Percentiles rank a stretch among this genome's conserved stretches.
Evolutionary conservation across 2,113 vertebrate genomes (phyloP).

Genomic region (Eidolon helvum): DNA sequence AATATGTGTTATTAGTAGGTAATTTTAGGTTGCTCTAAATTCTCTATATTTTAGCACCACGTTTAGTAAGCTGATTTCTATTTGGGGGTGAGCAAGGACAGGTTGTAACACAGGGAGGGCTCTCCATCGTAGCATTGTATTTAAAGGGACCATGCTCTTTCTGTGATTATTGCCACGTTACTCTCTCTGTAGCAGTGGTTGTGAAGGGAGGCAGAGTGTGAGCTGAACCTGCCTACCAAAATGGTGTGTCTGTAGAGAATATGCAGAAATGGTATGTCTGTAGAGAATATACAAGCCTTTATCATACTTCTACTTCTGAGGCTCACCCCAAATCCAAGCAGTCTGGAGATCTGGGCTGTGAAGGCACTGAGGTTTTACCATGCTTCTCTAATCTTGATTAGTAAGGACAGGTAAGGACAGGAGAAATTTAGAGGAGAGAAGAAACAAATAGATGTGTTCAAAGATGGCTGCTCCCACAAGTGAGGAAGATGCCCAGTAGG

Average conservation of each 20-base stretch:
- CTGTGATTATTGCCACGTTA: not conserved
- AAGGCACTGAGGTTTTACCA: not conserved
- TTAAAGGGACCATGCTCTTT: not conserved
- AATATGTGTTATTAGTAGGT: not conserved
- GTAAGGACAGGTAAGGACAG: not conserved
- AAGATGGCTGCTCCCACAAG: not conserved
- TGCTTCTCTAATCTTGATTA: not conserved
- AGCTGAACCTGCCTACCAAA: not conserved
- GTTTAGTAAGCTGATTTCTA: not conserved
- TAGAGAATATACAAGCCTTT: not conserved
- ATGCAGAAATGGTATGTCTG: not conserved
- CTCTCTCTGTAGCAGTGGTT: not conserved
- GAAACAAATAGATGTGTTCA: not conserved
- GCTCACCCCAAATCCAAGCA: not conserved
- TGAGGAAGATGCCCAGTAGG: not conserved
- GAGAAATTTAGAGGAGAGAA: not conserved
- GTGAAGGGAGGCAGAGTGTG: not conserved
- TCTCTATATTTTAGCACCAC: not conserved
- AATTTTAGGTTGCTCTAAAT: not conserved
- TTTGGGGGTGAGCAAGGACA: not conserved
- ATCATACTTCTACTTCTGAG: not conserved
- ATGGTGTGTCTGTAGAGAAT: not conserved
- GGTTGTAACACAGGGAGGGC: not conserved
- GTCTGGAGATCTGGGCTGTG: not conserved
- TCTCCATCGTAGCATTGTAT: not conserved